phyloP scores from a whole-genome alignment of 2,888 invertebrate genomes.

The Tetranychus truncatus region DNA sequence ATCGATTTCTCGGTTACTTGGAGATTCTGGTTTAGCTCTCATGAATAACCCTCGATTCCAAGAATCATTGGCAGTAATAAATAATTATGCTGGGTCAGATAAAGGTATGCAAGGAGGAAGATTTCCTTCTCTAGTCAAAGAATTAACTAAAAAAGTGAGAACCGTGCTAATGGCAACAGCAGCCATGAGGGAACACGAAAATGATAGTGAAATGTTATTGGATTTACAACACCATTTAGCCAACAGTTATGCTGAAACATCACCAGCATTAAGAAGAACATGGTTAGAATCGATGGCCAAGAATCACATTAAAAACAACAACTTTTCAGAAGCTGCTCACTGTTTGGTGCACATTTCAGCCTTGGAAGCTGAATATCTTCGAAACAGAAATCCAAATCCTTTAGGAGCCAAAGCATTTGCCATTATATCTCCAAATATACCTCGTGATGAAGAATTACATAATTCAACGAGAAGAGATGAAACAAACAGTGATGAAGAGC shows the following conservation, averaged over 20 bases:
- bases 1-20: constrained; percentile 79
- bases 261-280: constrained; percentile 71
- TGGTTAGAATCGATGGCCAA: constrained; percentile 85
- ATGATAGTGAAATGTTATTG: constrained; percentile 76
- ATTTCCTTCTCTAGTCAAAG: constrained; percentile 73
- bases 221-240: constrained; percentile 80
- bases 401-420: constrained; percentile 76
- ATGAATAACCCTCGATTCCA: constrained; percentile 83
- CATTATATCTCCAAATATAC: constrained; percentile 62
- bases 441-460: constrained; percentile 48
- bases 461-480: background rate
- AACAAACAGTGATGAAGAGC: constrained; percentile 31
- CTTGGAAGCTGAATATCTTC: constrained; percentile 73
- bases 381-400: constrained; percentile 17
- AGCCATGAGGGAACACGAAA: constrained; percentile 67
- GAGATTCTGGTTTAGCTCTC: constrained; percentile 53
- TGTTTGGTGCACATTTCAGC: constrained; percentile 88
- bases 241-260: constrained; percentile 74
- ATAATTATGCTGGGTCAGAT: constrained; percentile 76
- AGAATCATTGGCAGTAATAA: constrained; percentile 75
- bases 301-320: constrained; percentile 58
- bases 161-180: constrained; percentile 87
- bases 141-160: constrained; percentile 64
- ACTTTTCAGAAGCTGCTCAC: constrained; percentile 84
- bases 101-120: constrained; percentile 84